These are phyloP conservation scores for Chelon labrosus DNA, from an alignment of 2,797 vertebrate species.

Conservation along the genomic window DNA sequence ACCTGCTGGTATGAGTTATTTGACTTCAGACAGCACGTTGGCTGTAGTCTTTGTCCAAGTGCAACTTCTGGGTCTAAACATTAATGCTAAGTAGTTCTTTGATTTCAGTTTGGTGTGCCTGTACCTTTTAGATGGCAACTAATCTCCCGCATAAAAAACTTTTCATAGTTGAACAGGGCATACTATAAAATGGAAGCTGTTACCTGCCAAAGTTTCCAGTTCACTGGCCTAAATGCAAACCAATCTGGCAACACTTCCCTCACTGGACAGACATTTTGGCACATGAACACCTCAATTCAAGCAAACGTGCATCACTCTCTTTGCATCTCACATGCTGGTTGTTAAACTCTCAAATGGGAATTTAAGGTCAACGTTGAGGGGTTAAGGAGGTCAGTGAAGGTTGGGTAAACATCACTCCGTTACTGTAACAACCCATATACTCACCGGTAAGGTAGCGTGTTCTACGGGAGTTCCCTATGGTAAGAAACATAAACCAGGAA, in stretches of 20 bases:
- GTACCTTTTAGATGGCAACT: not conserved
- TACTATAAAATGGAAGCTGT: not conserved
- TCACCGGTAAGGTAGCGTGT: constrained; percentile 88
- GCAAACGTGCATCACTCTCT: constrained; percentile 57
- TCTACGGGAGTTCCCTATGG: constrained; percentile 80
- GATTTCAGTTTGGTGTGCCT: no score
- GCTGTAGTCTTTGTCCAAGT: no score
- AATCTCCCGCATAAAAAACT: not conserved
- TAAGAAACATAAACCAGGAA: constrained; percentile 58
- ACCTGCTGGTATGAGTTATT: no score
- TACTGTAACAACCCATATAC: constrained; percentile 66
- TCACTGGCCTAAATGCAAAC: not conserved
- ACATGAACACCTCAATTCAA: constrained; percentile 28
- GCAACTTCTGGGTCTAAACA: no score
- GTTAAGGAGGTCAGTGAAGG: constrained; percentile 61
- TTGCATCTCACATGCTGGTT: constrained; percentile 45
- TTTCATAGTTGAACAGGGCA: not conserved
- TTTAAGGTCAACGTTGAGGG: constrained; percentile 25
- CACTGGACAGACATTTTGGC: constrained; percentile 10
- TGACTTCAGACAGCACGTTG: no score
- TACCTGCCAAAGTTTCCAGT: not conserved
- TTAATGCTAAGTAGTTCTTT: no score
- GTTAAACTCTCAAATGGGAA: constrained; percentile 19
- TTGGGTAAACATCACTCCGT: constrained; percentile 65
- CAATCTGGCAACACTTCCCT: not conserved